Conservation (phyloP, 1,140 invertebrate species). For the Ceratina calcarata region DNA sequence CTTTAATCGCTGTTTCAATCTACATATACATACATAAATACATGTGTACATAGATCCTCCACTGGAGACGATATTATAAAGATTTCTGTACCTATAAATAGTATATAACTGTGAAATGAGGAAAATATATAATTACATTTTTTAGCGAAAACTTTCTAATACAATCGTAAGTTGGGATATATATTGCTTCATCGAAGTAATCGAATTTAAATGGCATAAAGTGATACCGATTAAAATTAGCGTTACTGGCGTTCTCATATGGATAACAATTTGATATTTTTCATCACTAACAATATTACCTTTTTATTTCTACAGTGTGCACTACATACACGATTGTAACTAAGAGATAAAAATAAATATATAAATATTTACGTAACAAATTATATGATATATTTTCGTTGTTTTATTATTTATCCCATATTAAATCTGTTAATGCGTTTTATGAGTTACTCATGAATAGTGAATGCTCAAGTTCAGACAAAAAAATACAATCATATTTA, state of each 20-base stretch:
- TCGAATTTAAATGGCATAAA: constrained; percentile 55
- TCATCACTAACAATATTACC: constrained; percentile 72
- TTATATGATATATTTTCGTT: constrained; percentile 61
- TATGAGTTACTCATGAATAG: neutral
- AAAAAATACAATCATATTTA: constrained; percentile 17
- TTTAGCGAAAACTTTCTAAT: constrained; percentile 60
- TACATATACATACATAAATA: constrained; percentile 31
- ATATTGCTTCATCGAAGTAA: constrained; percentile 53
- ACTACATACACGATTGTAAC: constrained; percentile 70
- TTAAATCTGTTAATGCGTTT: constrained; percentile 26
- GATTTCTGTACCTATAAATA: constrained; percentile 52
- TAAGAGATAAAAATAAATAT: constrained; percentile 72
- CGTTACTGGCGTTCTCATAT: constrained; percentile 63
- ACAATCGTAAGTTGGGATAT: constrained; percentile 52
- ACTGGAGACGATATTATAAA: constrained; percentile 34
- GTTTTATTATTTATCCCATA: constrained; percentile 30
- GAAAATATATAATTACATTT: constrained; percentile 66
- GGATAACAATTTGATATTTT: constrained; percentile 69
- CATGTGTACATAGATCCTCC: constrained; percentile 48
- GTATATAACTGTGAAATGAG: constrained; percentile 46
- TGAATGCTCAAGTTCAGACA: neutral
- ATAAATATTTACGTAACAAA: constrained; percentile 71
- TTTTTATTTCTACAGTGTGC: constrained; percentile 73
- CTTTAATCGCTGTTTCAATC: constrained; percentile 50
- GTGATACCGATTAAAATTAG: constrained; percentile 57